Evolutionary conservation across 2,888 invertebrate species (phyloP), one percentile per base, ranked within the genome.

Genomic region (Lithophane leautieri): DNA sequence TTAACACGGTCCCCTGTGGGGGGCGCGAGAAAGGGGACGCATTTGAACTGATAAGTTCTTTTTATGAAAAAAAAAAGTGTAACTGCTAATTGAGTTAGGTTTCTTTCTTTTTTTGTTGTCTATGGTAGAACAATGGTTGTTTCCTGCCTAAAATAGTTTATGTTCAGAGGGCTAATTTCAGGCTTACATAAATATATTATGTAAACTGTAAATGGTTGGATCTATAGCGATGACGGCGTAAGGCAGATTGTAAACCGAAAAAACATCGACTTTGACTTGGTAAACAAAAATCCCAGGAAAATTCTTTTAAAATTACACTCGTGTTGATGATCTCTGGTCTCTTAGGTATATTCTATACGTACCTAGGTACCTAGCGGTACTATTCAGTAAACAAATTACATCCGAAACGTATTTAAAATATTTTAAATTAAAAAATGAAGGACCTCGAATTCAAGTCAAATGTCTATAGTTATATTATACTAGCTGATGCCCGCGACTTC

Each of bases 1-100:
- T 69, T 84, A 85, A 84, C 89, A 82, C 84, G 79, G 71, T 68
- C 78, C 82, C 80, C 83, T 16, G 74, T 82, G 79, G 87, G 86
- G 86, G 82, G 84, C 74, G 79, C 79, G 65, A 83, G 63, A 44
- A 65, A 82, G 78, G 85, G 86, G 83, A 78, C 86, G 78, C 47
- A 73, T 73, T 62, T 52, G 61, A 60, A 83, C 42, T 50, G 74
- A 78, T 65, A n/a, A 25, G 63, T 52, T 28, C 34, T n/a, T 40
- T 60, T 54, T 61, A 52, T 76, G n/a, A 25, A 40, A 73, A 73
- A 68, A 68, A 74, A 67, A 73, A 25, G 16, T 16, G 52, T 67
- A 58, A 40, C 28, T 50, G 42, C 22, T 73, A 76, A 76, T 84
- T 77, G 60, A 62, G 73, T 60, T 52, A 69, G 22, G 28, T 58